Evolutionary conservation across 2,888 invertebrate genomes (phyloP).

Genomic region (Acleris sparsana): DNA sequence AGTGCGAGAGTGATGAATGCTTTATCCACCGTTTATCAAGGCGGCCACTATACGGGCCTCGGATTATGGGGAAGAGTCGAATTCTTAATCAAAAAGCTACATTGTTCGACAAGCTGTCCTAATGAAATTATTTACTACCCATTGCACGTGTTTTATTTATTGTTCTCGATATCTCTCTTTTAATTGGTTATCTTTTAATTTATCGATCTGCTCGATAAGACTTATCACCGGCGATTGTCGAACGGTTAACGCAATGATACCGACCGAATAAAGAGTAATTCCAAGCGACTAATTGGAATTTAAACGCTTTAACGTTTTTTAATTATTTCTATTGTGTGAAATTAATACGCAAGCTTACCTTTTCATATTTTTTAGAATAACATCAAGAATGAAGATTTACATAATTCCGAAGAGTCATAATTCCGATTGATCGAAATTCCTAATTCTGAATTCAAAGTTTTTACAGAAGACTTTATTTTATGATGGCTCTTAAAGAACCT

Average conservation of each 20-base stretch:
- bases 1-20: no score
- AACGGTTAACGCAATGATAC: conserved; percentile 12
- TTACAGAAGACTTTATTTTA: no score
- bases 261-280: conserved; percentile 3
- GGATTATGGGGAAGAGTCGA: conserved; percentile 40
- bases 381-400: no score
- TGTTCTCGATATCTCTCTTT: conserved; percentile 51
- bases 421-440: no score
- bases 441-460: no score
- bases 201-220: conserved; percentile 48
- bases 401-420: no score
- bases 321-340: neutral
- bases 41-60: no score
- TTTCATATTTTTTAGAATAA: no score
- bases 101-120: conserved; percentile 45
- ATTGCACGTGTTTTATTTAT: conserved; percentile 53
- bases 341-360: no score
- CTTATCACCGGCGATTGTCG: conserved; percentile 35
- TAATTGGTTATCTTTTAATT: conserved; percentile 60
- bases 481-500: no score
- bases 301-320: neutral
- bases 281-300: conserved; percentile 4
- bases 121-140: conserved; percentile 55
- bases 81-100: conserved; percentile 52
- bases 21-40: no score